Evolutionary conservation across 2,113 vertebrate genomes (phyloP).

Genomic region (Sinocyclocheilus rhinocerous): DNA sequence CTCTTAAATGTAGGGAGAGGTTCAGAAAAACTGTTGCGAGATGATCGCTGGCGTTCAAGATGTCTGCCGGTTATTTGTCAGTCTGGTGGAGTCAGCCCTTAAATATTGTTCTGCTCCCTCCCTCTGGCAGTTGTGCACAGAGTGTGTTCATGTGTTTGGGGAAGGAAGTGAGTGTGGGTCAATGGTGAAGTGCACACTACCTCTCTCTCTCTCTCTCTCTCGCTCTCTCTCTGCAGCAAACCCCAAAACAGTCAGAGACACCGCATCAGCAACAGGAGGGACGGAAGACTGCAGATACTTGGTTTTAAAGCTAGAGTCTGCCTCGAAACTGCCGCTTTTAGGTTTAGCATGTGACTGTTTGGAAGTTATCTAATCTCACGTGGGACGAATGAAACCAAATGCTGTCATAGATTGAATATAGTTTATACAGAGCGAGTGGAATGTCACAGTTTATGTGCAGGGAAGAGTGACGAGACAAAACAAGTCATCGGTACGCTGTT

Average conservation of each 20-base stretch:
- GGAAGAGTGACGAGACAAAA: no score
- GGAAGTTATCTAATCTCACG: constrained; percentile 3
- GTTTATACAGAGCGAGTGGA: neutral
- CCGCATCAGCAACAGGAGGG: constrained; percentile 31
- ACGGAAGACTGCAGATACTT: constrained; percentile 15
- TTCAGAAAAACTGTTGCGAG: neutral
- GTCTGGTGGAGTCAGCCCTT: constrained; percentile 28
- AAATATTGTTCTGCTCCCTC: constrained; percentile 32
- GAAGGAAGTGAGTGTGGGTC: constrained; percentile 32
- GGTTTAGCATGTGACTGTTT: constrained; percentile 37
- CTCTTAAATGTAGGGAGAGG: neutral
- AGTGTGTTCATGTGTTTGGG: constrained; percentile 60
- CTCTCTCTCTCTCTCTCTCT: neutral
- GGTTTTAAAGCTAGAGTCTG: constrained; percentile 4
- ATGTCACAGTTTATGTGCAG: neutral
- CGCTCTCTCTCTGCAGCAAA: constrained; percentile 25
- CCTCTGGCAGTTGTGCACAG: constrained; percentile 43
- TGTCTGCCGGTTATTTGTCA: constrained; percentile 34
- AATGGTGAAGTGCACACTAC: constrained; percentile 11
- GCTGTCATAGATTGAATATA: neutral
- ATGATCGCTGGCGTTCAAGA: neutral
- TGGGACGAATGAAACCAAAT: neutral
- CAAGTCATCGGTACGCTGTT: neutral
- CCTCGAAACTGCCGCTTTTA: constrained; percentile 11
- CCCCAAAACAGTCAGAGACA: constrained; percentile 20